Evolutionary conservation across 2,888 invertebrate genomes (phyloP).

Genomic region (Eretmocerus hayati): DNA sequence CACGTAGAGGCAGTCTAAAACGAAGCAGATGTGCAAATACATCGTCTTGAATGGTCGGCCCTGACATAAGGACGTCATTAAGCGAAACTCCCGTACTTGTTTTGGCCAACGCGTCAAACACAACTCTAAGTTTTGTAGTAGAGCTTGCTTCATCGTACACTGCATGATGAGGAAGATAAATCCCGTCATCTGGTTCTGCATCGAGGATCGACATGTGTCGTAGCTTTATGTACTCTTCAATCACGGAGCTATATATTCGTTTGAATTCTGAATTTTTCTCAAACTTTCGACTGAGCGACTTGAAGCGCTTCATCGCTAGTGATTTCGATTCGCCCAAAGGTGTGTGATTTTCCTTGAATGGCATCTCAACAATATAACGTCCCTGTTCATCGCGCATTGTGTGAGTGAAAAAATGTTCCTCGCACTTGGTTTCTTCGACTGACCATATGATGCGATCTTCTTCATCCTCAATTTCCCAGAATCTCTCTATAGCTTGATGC

Average conservation of each 20-base stretch:
- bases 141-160: conserved; percentile 26
- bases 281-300: conserved; percentile 12
- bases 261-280: conserved; percentile 10
- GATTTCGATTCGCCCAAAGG: neutral
- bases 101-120: conserved; percentile 32
- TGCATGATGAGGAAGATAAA: conserved; percentile 32
- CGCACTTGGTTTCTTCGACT: neutral
- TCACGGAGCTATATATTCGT: conserved; percentile 8
- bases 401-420: neutral
- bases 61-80: conserved; percentile 28
- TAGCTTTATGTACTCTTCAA: conserved; percentile 17
- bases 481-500: neutral
- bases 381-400: neutral
- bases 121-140: conserved; percentile 30
- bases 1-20: neutral
- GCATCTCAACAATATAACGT: conserved; percentile 7
- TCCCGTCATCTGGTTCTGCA: conserved; percentile 5
- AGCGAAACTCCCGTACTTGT: conserved; percentile 25
- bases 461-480: neutral
- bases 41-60: conserved; percentile 26
- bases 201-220: conserved; percentile 17
- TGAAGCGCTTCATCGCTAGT: conserved; percentile 12
- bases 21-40: conserved; percentile 6
- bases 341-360: neutral
- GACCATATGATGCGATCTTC: neutral